Evolutionary conservation across 2,113 vertebrate genomes (phyloP), one percentile per base, ranked within the genome.

Genomic region (Mustela nigripes): DNA sequence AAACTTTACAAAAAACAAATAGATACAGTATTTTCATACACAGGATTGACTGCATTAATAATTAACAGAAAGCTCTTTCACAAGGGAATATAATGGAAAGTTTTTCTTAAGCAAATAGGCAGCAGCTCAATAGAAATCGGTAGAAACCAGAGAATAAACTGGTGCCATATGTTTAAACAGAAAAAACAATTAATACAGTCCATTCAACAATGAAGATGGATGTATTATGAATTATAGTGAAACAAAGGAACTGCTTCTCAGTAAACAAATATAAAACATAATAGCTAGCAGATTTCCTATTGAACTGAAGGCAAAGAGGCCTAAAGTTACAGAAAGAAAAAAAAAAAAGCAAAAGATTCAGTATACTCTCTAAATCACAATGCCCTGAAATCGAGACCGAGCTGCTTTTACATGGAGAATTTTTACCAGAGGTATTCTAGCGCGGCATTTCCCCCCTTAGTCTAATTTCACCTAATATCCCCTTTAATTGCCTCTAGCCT

Each of bases 1-100:
- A 73, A 63, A 63, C 31, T 95, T 88, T 73, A 83, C n/a, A 80
- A 81, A 92, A 92, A 95, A 85, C 58, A 67, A 93, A 67, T 33
- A 94, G 82, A 80, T 48, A 89, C 62, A 96, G 50, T 79, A 96
- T 95, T 96, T 96, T 97, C 71, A 95, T 73, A 85, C 15, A 85
- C 22, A 69, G 26, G n/a, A 81, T 48, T 86, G 31, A 79, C 2
- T 94, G 56, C 26, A 93, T 96, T 98, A 96, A 97, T 96, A 97
- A 98, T 97, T 98, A 98, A 97, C 85, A 97, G 80, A 92, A 84
- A 97, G 45, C 12, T 22, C 78, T 98, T 97, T 95, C 65, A 83
- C 26, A 26, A 69, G 45, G 36, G 39, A 94, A 91, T 91, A 94
- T 69, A 97, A 79, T 97, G 84, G 87, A 90, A 97, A 97, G 42